Percentiles rank a stretch among this genome's conserved stretches.
These are phyloP conservation scores for Mastigias papua DNA, from an alignment of 30 jellyfish, hydroid and myxozoan genomes.

Conservation along the genomic window DNA sequence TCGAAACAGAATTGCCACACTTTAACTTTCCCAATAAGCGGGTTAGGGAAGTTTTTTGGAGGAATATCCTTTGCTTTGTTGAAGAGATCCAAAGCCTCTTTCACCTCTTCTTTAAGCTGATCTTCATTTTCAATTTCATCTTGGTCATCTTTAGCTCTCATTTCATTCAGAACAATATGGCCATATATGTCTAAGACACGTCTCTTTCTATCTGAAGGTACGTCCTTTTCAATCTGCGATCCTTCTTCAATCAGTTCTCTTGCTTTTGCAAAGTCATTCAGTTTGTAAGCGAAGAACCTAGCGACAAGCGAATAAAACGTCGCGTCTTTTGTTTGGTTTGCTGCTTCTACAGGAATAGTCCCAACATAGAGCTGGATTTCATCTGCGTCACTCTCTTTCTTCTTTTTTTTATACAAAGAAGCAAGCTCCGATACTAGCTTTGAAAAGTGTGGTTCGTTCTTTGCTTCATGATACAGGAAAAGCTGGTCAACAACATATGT, in stretches of 20 bases:
- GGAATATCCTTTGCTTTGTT: slow-evolving; percentile 51
- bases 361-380: slow-evolving; percentile 1
- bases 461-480: slow-evolving; percentile 25
- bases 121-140: slow-evolving; percentile 22
- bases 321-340: slow-evolving; percentile 59
- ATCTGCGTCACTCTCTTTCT: not conserved
- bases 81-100: slow-evolving; percentile 46
- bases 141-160: slow-evolving; percentile 25
- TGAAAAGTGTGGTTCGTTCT: slow-evolving; percentile 41
- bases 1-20: slow-evolving; percentile 75
- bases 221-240: slow-evolving; percentile 21
- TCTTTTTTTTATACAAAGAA: not conserved
- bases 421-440: slow-evolving; percentile 26
- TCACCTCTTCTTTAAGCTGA: slow-evolving; percentile 10
- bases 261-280: slow-evolving; percentile 49
- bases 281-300: slow-evolving; percentile 28
- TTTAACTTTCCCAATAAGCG: slow-evolving; percentile 48
- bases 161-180: slow-evolving; percentile 32
- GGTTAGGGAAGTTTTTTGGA: slow-evolving; percentile 65
- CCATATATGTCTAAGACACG: slow-evolving; percentile 44
- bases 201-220: slow-evolving; percentile 42
- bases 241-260: slow-evolving; percentile 54
- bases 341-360: slow-evolving; percentile 42
- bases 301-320: slow-evolving; percentile 58
- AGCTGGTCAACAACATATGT: slow-evolving; percentile 34